Evolutionary conservation across 2,888 invertebrate species (phyloP).

Genomic region (Hydropsyche betteni): DNA sequence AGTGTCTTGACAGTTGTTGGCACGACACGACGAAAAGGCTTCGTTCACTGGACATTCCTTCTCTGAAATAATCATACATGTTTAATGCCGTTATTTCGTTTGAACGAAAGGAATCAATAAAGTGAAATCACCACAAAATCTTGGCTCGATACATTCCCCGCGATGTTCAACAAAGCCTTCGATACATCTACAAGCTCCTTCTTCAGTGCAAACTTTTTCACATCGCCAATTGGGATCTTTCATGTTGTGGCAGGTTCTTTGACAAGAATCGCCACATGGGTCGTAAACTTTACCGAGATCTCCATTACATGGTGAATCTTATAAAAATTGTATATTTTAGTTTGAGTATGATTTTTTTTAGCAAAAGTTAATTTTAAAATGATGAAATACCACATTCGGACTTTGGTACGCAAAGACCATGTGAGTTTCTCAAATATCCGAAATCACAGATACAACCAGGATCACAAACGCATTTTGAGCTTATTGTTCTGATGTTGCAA

Average conservation of each 20-base stretch:
- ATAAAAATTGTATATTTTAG: conserved; percentile 1
- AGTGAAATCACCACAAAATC: conserved; percentile 3
- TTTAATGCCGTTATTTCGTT: no score
- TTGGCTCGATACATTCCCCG: conserved; percentile 7
- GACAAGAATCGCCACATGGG: conserved; percentile 11
- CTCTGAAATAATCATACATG: not conserved
- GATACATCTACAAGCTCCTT: conserved; percentile 22
- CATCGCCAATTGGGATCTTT: conserved; percentile 18
- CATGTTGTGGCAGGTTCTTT: conserved; percentile 17
- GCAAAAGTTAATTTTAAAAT: not conserved
- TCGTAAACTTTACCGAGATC: conserved; percentile 10
- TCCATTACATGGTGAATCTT: conserved; percentile 22
- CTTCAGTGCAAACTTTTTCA: not conserved
- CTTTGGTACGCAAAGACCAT: conserved; percentile 6
- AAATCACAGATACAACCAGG: not conserved
- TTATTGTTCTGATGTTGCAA: not conserved
- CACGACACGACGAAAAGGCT: not conserved
- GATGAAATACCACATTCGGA: conserved; percentile 1
- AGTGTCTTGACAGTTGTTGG: conserved; percentile 22
- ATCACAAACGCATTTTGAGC: not conserved
- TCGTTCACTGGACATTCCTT: not conserved
- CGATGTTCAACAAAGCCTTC: conserved; percentile 10
- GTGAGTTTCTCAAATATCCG: conserved; percentile 1
- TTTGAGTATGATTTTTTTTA: not conserved
- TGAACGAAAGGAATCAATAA: not conserved